Evolutionary conservation across 2,888 invertebrate genomes (phyloP).

Genomic region (Volucella bombylans): DNA sequence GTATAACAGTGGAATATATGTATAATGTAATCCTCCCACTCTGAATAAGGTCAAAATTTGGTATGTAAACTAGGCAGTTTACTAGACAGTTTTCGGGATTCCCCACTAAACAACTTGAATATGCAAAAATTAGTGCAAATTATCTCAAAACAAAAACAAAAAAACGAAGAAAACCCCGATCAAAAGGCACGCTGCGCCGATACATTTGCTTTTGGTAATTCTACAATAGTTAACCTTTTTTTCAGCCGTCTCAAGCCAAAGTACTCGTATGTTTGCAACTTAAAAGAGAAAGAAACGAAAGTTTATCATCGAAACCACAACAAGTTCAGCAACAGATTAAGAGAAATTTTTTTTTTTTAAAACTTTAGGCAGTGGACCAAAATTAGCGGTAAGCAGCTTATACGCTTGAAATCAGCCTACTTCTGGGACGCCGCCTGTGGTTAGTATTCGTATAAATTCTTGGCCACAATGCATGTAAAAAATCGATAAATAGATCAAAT

Average conservation of each 20-base stretch:
- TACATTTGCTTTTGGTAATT: background rate
- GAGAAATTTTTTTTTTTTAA: too few relatives aligned
- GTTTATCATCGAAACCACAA: slow-evolving; percentile 12
- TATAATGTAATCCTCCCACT: background rate
- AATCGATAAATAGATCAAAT: slow-evolving; percentile 31
- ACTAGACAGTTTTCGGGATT: background rate
- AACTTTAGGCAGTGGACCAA: slow-evolving; percentile 41
- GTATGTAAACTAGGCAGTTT: slow-evolving; percentile 24
- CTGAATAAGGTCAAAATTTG: background rate
- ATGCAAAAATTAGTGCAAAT: slow-evolving; percentile 7
- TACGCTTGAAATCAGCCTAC: slow-evolving; percentile 10
- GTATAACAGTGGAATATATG: background rate
- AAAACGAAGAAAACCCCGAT: background rate
- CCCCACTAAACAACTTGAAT: background rate
- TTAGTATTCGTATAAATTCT: slow-evolving; percentile 20
- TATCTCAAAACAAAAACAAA: slow-evolving; percentile 20
- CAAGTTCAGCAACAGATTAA: slow-evolving; percentile 3
- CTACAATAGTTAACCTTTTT: slow-evolving; percentile 16
- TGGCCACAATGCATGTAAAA: slow-evolving; percentile 22
- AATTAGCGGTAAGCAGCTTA: slow-evolving; percentile 55
- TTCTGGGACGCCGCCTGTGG: slow-evolving; percentile 9
- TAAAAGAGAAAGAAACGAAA: slow-evolving; percentile 53
- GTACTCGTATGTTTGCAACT: slow-evolving; percentile 43
- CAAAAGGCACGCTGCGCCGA: too few relatives aligned
- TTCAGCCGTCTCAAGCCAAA: background rate